Evolutionary conservation across 1,140 invertebrate genomes (phyloP), one percentile per base, ranked within the genome.

Genomic region (Saccostrea cuccullata): DNA sequence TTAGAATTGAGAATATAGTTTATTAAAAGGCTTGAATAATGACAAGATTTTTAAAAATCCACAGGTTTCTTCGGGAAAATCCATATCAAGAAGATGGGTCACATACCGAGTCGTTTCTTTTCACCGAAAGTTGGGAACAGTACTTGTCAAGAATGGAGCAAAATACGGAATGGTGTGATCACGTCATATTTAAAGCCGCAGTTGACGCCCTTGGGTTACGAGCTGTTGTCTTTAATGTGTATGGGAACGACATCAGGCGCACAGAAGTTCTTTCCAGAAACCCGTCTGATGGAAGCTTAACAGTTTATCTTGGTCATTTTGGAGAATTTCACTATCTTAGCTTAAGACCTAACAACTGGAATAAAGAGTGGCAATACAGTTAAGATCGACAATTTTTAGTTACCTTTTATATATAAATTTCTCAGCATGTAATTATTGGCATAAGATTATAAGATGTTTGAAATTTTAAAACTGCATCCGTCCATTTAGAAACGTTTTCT

Each of bases 101-200:
- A 30, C 70, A 77, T 26, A 13, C 13, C 0, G 70, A 77, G 15
- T 26, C 70, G 2, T 77, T 77, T 26, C 70, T 77, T 26, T 36
- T 36, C 0, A 30, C 23, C 26, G 70, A 77, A 12, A 77, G 13
- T 2, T 77, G 70, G 70, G 70, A 77, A 77, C 70, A 77, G 12
- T 77, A 77, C 26, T 36, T 77, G 26, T 30, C 15, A 36, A 36
- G 70, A 36, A 36, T 73, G 70, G 70, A 12, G 58, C 15, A 60
- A 60, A 60, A 17, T 20, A 70, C 82, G 11, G 83, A 89, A 85
- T 89, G 89, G 89, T 86, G 89, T 12, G 89, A 89, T 70, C 89
- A 89, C 9, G 87, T 89, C 64, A 82, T 87, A n/a, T 56, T 88
- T 20, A 85, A 55, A 23, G 87, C 55, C 26, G 47, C 77, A 5